phyloP scores from a whole-genome alignment of 2,888 invertebrate species.

The Dorcus parallelipipedus region DNA sequence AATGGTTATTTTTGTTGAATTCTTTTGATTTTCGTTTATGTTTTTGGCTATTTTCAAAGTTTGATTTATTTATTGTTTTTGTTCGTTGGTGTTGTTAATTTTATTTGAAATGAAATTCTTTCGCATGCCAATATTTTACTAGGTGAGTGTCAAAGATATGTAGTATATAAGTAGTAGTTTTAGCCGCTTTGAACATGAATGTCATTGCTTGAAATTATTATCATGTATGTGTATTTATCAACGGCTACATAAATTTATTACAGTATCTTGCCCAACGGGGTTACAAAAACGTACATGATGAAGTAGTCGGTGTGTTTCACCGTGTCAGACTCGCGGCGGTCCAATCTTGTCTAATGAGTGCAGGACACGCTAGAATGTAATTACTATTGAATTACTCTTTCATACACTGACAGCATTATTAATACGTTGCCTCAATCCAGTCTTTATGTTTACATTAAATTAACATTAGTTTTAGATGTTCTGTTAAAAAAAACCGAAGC shows the following conservation, averaged over 20 bases:
- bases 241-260: constrained; percentile 11
- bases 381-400: constrained; percentile 43
- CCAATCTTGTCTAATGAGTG: constrained; percentile 34
- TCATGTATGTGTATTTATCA: constrained; percentile 7
- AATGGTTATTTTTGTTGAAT: no score
- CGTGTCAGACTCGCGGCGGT: constrained; percentile 28
- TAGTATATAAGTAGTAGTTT: not conserved
- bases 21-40: no score
- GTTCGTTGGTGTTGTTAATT: no score
- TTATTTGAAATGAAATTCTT: no score
- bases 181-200: constrained; percentile 1
- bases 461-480: constrained; percentile 31
- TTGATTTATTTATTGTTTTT: no score
- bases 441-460: constrained; percentile 39
- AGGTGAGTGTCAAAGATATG: no score
- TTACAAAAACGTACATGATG: not conserved
- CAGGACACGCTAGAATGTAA: constrained; percentile 42
- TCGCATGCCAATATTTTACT: no score
- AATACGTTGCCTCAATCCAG: constrained; percentile 34
- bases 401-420: constrained; percentile 41
- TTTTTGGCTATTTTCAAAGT: no score
- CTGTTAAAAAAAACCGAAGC: not conserved
- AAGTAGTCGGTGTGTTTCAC: not conserved
- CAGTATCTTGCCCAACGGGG: not conserved
- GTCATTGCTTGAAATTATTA: constrained; percentile 12